phyloP scores from a whole-genome alignment of 2,797 vertebrate genomes.

The Crocodylus rhombifer region DNA sequence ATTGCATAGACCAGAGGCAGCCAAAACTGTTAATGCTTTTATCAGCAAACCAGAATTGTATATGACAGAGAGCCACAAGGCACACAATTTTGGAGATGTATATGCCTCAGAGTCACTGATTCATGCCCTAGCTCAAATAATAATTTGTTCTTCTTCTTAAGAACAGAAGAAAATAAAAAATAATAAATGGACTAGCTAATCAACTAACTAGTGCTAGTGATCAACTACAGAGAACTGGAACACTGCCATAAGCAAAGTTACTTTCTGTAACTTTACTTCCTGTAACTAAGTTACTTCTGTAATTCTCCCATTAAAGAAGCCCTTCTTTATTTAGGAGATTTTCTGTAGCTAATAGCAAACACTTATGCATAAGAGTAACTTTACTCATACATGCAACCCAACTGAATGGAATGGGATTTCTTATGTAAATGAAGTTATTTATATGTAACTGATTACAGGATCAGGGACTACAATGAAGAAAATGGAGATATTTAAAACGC shows the following conservation, averaged over 20 bases:
- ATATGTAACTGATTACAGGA: background rate
- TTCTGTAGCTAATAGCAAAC: background rate
- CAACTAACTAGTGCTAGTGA: constrained; percentile 17
- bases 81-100: too few species aligned
- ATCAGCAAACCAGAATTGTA: background rate
- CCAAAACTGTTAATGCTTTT: background rate
- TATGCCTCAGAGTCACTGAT: too few species aligned
- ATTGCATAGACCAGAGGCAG: background rate
- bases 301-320: constrained; percentile 3
- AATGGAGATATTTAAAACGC: background rate
- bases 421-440: background rate
- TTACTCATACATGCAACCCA: background rate
- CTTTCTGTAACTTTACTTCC: too few species aligned
- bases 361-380: background rate
- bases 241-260: background rate
- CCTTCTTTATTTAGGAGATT: background rate
- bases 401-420: constrained; percentile 4
- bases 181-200: too few species aligned
- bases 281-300: background rate
- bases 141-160: too few species aligned
- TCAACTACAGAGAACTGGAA: background rate
- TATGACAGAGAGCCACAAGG: background rate
- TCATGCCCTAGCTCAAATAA: too few species aligned
- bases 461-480: background rate
- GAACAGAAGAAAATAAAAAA: too few species aligned